Percentiles rank a stretch among this genome's conserved stretches.
Evolutionary conservation across 2,113 vertebrate species (phyloP).

Genomic region (Pseudorasbora parva): DNA sequence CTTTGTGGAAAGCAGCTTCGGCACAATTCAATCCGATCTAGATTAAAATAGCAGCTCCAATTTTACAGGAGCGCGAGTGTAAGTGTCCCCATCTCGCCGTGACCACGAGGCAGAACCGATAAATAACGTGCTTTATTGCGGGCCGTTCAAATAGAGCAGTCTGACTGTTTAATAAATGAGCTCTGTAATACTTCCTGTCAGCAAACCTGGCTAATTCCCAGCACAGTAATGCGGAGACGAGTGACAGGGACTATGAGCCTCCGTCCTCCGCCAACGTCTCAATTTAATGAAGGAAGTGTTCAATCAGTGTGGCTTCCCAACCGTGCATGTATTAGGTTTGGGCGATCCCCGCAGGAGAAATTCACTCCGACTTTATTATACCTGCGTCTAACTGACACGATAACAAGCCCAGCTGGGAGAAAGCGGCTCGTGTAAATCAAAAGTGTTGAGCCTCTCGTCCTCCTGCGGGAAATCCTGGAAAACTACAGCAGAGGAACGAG

Average conservation of each 20-base stretch:
- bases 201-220: conserved; percentile 69
- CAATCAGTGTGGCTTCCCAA: conserved; percentile 52
- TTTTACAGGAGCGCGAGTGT: not conserved
- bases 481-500: not conserved
- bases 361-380: conserved; percentile 48
- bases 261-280: conserved; percentile 39
- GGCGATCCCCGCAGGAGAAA: conserved; percentile 47
- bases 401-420: conserved; percentile 61
- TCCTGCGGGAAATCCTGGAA: not conserved
- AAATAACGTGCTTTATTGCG: conserved; percentile 79
- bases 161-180: conserved; percentile 67
- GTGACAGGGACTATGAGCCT: not conserved
- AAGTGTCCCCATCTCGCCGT: conserved; percentile 61
- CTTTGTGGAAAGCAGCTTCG: not conserved
- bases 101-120: conserved; percentile 67
- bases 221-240: conserved; percentile 63
- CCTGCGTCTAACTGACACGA: conserved; percentile 59
- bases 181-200: conserved; percentile 74
- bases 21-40: conserved; percentile 29
- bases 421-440: not conserved
- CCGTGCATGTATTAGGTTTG: conserved; percentile 55
- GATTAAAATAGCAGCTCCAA: conserved; percentile 38
- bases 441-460: not conserved
- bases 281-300: conserved; percentile 58
- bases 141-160: conserved; percentile 55